Evolutionary conservation across 2,797 vertebrate species (phyloP).

Genomic region (Rachycentron canadum): DNA sequence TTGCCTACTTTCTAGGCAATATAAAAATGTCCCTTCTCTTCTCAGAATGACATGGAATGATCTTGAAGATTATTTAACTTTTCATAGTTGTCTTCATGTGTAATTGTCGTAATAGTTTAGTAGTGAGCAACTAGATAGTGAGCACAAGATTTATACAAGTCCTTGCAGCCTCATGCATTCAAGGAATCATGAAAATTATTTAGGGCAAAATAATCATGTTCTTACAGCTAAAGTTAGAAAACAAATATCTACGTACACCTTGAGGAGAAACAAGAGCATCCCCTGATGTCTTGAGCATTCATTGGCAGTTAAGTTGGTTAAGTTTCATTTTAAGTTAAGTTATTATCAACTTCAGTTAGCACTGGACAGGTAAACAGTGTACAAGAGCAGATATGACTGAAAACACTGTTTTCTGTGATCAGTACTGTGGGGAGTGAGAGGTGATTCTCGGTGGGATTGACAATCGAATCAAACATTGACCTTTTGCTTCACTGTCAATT

Average conservation of each 20-base stretch:
- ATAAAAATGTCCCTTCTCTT: background rate
- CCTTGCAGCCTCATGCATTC: background rate
- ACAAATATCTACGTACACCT: background rate
- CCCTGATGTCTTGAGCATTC: background rate
- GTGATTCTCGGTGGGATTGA: background rate
- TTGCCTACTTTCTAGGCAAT: background rate
- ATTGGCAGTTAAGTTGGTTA: background rate
- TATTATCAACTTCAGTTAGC: slow-evolving; percentile 1
- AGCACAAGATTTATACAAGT: background rate
- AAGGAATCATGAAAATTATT: background rate
- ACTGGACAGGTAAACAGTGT: background rate
- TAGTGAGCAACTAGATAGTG: background rate
- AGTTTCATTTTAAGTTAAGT: slow-evolving; percentile 5
- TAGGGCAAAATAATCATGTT: no score
- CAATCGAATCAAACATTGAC: background rate
- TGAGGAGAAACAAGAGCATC: background rate
- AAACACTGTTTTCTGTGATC: background rate
- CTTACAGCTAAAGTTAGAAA: background rate
- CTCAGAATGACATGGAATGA: background rate
- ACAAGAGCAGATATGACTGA: background rate
- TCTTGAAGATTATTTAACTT: background rate
- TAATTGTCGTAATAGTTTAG: no score
- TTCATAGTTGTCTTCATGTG: background rate
- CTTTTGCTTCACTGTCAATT: background rate
- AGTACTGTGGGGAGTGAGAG: background rate